Evolutionary conservation across 2,888 invertebrate genomes (phyloP), one percentile per base, ranked within the genome.

Genomic region (Noctua comes): DNA sequence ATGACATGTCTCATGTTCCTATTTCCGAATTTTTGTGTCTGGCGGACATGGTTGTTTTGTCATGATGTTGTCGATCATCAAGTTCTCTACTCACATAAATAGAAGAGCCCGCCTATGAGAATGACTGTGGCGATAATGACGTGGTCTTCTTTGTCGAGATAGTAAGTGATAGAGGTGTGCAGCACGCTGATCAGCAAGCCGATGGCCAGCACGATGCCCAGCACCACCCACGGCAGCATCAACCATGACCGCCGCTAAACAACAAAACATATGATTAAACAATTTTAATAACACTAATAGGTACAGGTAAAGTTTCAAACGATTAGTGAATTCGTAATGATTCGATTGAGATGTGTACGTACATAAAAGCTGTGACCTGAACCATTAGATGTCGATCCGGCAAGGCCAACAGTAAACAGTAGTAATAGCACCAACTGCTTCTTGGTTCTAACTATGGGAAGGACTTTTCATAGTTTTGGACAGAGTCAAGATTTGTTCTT

Each of bases 141-240:
- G 86, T 95, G 91, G 80, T 95, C 93, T 21, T 92, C 86, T n/a
- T 97, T 97, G 85, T 98, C 97, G 82, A 98, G 97, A 94, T 98
- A 98, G 93, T 98, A 98, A 69, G 98, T 97, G 87, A 98, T 98
- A 65, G 98, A 97, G 31, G 98, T 98, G 93, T 98, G 98, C 77
- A 98, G 97, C 59, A 98, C 97, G 80, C 98, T 98, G 87, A 98
- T 98, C 68, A 98, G 96, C 77, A 98, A 94, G 2, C 98, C 98
- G 85, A 98, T 97, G 16, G 98, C 98, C 72, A 98, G 97, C 97
- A 98, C 98, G 78, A 98, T 97, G 8, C 98, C 98, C 73, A 98
- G 97, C 70, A 98, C 97, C 59, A 99, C 98, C 98, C 98, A 98
- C 11, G 98, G 98, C 75, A 98, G 97, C 98, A 98, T 98, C 91